Evolutionary conservation across 2,888 invertebrate genomes (phyloP).

Genomic region (Ochropacha duplaris): DNA sequence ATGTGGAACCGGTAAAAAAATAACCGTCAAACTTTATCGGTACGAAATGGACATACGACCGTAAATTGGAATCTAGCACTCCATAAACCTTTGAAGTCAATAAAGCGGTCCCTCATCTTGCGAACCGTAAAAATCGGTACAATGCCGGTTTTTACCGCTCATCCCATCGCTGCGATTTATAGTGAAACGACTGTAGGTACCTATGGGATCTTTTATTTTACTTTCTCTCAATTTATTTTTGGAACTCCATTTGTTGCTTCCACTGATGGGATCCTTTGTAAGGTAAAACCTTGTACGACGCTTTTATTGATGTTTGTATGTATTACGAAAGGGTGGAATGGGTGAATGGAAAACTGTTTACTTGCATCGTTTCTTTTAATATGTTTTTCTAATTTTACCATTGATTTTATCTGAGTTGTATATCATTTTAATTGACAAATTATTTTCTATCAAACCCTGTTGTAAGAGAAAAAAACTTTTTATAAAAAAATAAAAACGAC

Average conservation of each 20-base stretch:
- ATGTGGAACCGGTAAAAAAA: conserved; percentile 21
- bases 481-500: no score
- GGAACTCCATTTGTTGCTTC: conserved; percentile 9
- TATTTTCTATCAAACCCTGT: no score
- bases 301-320: background rate
- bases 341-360: background rate
- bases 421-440: no score
- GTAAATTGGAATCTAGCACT: conserved; percentile 67
- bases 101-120: conserved; percentile 62
- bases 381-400: no score
- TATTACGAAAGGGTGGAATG: background rate
- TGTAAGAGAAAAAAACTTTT: no score
- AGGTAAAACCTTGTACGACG: background rate
- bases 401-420: no score
- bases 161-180: conserved; percentile 20
- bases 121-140: conserved; percentile 58
- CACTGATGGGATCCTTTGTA: background rate
- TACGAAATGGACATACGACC: conserved; percentile 34
- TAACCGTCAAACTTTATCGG: conserved; percentile 53
- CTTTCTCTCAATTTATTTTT: conserved; percentile 22
- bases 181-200: conserved; percentile 10
- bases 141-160: conserved; percentile 46
- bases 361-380: background rate
- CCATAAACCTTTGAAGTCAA: conserved; percentile 72
- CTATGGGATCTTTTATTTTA: conserved; percentile 5